Evolutionary conservation across 1,140 invertebrate species (phyloP).

Genomic region (Eubasilissa regina): DNA sequence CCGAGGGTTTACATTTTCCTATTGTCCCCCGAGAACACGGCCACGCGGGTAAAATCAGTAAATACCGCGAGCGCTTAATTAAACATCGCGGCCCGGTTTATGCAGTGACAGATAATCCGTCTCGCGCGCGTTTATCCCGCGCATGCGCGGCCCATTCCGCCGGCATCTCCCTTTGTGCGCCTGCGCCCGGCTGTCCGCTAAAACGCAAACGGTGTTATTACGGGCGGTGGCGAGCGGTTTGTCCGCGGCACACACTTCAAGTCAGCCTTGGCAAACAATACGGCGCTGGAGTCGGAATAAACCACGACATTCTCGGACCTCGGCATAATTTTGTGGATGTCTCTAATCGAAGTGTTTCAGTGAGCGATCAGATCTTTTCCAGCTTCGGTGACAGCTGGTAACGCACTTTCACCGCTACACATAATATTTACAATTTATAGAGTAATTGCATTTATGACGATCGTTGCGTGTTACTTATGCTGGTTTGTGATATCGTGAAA

Average conservation of each 20-base stretch:
- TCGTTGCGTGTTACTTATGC: too few species aligned
- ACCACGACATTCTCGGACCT: too few species aligned
- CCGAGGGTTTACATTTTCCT: too few species aligned
- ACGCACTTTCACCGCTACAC: too few species aligned
- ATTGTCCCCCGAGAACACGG: conserved; percentile 1
- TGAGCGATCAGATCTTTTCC: too few species aligned
- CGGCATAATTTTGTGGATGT: too few species aligned
- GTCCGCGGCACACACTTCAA: conserved; percentile 40
- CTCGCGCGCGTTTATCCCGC: conserved; percentile 6
- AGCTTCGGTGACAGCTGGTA: too few species aligned
- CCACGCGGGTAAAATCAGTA: neutral
- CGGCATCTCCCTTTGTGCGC: conserved; percentile 7
- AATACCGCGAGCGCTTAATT: conserved; percentile 7
- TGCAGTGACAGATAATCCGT: conserved; percentile 24
- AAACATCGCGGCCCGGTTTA: conserved; percentile 19
- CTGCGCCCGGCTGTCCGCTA: conserved; percentile 33
- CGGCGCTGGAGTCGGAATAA: neutral
- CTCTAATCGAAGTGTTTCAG: too few species aligned
- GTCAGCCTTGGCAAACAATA: neutral
- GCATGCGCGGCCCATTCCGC: conserved; percentile 2
- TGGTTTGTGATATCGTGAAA: too few species aligned
- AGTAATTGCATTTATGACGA: too few species aligned
- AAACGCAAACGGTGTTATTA: conserved; percentile 58
- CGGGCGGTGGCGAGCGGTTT: conserved; percentile 46
- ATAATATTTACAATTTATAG: too few species aligned